Conservation (phyloP, 2,888 invertebrate genomes). For the Elysia crispata region DNA sequence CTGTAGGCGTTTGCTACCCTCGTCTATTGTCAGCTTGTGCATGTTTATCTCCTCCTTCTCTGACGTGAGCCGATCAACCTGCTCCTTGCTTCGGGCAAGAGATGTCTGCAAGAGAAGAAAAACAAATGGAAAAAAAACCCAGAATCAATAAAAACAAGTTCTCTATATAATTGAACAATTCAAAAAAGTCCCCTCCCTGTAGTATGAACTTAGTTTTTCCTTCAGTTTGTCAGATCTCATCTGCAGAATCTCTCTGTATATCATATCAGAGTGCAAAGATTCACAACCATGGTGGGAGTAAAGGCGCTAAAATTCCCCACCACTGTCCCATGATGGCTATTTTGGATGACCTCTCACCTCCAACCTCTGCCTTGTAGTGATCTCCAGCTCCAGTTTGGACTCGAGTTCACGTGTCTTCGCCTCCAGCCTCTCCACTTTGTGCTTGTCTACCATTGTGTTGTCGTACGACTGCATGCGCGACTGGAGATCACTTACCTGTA, state of each 20-base stretch:
- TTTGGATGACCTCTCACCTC: constrained; percentile 80
- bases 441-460: constrained; percentile 78
- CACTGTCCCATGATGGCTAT: too few species aligned
- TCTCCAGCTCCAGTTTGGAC: constrained; percentile 92
- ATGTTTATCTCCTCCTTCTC: constrained; percentile 80
- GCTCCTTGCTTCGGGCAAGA: constrained; percentile 80
- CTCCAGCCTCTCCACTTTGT: constrained; percentile 87
- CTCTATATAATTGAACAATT: too few species aligned
- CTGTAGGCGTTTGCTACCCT: constrained; percentile 86
- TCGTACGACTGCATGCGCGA: constrained; percentile 85
- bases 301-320: too few species aligned
- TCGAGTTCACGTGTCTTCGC: constrained; percentile 92
- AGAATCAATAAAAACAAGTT: not conserved
- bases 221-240: too few species aligned
- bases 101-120: constrained; percentile 76
- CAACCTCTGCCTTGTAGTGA: constrained; percentile 90
- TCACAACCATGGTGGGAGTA: too few species aligned
- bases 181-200: too few species aligned
- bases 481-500: constrained; percentile 84
- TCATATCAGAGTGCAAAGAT: too few species aligned
- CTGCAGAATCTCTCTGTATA: too few species aligned
- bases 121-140: not conserved
- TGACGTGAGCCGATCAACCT: constrained; percentile 84
- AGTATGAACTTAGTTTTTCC: too few species aligned
- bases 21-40: constrained; percentile 86